phyloP scores from a whole-genome alignment of 64 coral and sea anemone genomes.

The Pachyseris speciosa region DNA sequence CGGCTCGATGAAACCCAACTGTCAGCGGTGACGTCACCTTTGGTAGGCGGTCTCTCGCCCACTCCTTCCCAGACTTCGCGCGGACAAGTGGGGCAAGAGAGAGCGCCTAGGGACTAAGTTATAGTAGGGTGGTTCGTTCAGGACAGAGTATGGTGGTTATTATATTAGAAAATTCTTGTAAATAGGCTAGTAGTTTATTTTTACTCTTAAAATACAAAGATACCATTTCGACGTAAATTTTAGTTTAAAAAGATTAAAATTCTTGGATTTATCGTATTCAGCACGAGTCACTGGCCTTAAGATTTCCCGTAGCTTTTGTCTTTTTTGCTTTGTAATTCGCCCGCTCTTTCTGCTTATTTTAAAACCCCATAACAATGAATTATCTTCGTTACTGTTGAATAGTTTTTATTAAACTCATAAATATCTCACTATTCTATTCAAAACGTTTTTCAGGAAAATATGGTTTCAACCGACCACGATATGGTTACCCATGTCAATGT shows the following conservation, averaged over 20 bases:
- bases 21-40: too few relatives aligned
- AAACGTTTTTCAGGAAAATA: not conserved
- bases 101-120: too few relatives aligned
- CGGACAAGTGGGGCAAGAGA: too few relatives aligned
- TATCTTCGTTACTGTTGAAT: not conserved
- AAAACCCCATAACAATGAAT: not conserved
- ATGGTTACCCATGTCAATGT: too few relatives aligned
- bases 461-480: not conserved
- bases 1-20: too few relatives aligned
- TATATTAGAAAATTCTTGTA: conserved; percentile 7
- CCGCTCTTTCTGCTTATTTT: not conserved
- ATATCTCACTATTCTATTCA: too few relatives aligned
- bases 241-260: not conserved
- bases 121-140: too few relatives aligned
- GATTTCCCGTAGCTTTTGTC: not conserved
- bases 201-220: not conserved
- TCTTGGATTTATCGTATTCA: conserved; percentile 23
- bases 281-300: too few relatives aligned
- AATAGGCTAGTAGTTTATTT: conserved; percentile 48
- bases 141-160: too few relatives aligned
- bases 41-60: too few relatives aligned
- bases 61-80: too few relatives aligned
- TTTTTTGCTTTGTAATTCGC: not conserved
- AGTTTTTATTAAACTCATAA: not conserved
- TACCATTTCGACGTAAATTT: conserved; percentile 15